These are phyloP conservation scores for Aplidium turbinatum DNA, from an alignment of 23 tunicate species.

Conservation along the genomic window DNA sequence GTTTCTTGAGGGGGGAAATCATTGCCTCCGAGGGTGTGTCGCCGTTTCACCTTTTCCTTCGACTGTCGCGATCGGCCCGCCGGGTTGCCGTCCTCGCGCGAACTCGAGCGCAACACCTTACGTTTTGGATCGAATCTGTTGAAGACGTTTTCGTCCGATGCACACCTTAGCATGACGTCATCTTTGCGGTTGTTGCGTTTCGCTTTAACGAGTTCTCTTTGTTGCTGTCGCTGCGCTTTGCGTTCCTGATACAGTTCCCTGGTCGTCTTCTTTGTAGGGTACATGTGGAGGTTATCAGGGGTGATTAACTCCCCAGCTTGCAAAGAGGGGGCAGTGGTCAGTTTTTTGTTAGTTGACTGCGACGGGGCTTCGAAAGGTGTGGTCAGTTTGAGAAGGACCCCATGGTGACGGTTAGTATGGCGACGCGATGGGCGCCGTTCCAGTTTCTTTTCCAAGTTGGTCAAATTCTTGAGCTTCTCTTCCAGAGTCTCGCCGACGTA, in stretches of 20 bases:
- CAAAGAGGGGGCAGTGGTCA: conserved; percentile 40
- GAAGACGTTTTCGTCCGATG: conserved; percentile 78
- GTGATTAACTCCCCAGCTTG: conserved; percentile 44
- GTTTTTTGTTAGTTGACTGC: not conserved
- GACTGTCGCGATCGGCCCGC: conserved; percentile 3
- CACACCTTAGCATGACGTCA: conserved; percentile 26
- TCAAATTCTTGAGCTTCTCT: conserved; percentile 66
- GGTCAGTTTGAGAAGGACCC: not conserved
- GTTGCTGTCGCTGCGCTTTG: conserved; percentile 46
- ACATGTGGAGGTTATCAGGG: conserved; percentile 32
- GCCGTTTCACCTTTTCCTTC: conserved; percentile 41
- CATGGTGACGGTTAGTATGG: conserved; percentile 4
- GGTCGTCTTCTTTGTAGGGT: conserved; percentile 37
- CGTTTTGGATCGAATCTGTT: conserved; percentile 77
- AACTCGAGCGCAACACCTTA: conserved; percentile 16
- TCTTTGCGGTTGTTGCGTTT: conserved; percentile 8
- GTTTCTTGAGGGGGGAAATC: conserved; percentile 41
- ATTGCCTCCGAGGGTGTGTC: conserved; percentile 63
- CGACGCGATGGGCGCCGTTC: conserved; percentile 71
- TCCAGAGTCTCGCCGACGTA: conserved; percentile 73
- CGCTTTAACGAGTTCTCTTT: conserved; percentile 32
- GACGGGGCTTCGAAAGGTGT: not conserved
- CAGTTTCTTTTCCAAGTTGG: conserved; percentile 65
- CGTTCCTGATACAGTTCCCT: conserved; percentile 68
- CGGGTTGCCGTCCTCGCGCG: conserved; percentile 4